Evolutionary conservation across 2,888 invertebrate genomes (phyloP), one percentile per base, ranked within the genome.

Genomic region (Eumerus sabulonum): DNA sequence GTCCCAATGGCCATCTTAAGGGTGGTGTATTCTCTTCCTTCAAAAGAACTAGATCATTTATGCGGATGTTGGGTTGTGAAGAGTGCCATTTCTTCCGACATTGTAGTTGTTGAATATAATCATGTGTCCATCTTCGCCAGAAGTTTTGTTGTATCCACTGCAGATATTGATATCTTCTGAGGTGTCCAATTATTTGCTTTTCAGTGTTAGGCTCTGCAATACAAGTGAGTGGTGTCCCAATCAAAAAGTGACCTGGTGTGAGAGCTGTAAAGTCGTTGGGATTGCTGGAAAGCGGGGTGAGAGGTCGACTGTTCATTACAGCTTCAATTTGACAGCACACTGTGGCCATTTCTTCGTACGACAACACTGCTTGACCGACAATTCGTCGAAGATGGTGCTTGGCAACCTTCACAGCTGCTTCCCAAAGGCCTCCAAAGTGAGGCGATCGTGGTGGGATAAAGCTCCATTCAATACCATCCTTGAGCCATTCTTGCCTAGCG

Each of bases 91-190:
- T 1, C 16, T 35, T 53, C 2, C 67, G 44, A 45, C 9, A 51
- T 60, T 68, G 68, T 9, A 68, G 53, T 38, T 68, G 59, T 12
- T 51, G 50, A n/a, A 60, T 18, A n/a, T 68, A 68, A 11, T 59
- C 57, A 42, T 44, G 36, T 19, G 51, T 44, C 57, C 59, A 68
- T 38, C 53, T 5, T 38, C 45, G 17, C 51, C 68, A 59, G 14
- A 51, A 57, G n/a, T 50, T 50, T 50, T 50, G 50, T 11, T 50
- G 62, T 1, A 50, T 62, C 62, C 62, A 62, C 17, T 62, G 42
- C 0, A 50, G 4, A 11, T 42, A 53, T 53, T 63, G 45, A 44
- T 51, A 62, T 42, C 62, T 48, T 50, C 40, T 50, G 0, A 62
- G 50, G 50, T 62, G 12, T 5, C 14, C 27, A 3, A 17, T 54